phyloP scores from a whole-genome alignment of 2,888 invertebrate genomes.

The Euphydryas editha region DNA sequence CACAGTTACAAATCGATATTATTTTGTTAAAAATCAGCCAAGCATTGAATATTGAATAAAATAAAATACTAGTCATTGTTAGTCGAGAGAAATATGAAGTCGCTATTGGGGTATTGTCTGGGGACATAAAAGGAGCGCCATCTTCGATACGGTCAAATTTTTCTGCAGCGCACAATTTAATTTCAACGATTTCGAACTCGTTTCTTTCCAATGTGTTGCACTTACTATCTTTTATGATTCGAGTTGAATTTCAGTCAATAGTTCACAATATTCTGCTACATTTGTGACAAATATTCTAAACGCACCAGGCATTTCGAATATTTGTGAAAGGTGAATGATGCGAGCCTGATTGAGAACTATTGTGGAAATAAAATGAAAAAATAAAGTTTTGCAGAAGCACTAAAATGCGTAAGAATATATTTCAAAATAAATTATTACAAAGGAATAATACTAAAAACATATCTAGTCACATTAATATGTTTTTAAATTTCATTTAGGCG shows the following conservation, averaged over 20 bases:
- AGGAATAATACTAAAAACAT: too few species aligned
- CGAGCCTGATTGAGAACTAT: constrained; percentile 61
- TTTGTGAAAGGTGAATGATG: constrained; percentile 49
- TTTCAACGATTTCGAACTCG: constrained; percentile 70
- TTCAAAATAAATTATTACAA: not conserved
- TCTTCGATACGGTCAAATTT: constrained; percentile 57
- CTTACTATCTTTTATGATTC: constrained; percentile 61
- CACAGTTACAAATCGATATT: constrained; percentile 26
- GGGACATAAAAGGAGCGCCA: constrained; percentile 57
- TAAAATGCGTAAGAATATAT: not conserved
- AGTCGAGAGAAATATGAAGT: constrained; percentile 72
- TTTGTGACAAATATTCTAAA: constrained; percentile 59
- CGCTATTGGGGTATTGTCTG: constrained; percentile 68
- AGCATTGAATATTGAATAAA: constrained; percentile 64
- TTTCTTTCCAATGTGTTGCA: constrained; percentile 60
- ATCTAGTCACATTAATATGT: too few species aligned
- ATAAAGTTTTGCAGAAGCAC: constrained; percentile 24
- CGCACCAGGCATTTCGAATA: constrained; percentile 64
- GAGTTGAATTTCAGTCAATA: constrained; percentile 65
- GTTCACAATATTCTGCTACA: constrained; percentile 67
- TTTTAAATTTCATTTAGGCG: too few species aligned
- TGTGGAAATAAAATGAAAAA: constrained; percentile 61
- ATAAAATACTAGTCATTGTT: constrained; percentile 68
- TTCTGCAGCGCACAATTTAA: constrained; percentile 68
- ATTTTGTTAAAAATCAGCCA: constrained; percentile 55